Evolutionary conservation across 2,113 vertebrate genomes (phyloP), one percentile per base, ranked within the genome.

Genomic region (Calypte anna): DNA sequence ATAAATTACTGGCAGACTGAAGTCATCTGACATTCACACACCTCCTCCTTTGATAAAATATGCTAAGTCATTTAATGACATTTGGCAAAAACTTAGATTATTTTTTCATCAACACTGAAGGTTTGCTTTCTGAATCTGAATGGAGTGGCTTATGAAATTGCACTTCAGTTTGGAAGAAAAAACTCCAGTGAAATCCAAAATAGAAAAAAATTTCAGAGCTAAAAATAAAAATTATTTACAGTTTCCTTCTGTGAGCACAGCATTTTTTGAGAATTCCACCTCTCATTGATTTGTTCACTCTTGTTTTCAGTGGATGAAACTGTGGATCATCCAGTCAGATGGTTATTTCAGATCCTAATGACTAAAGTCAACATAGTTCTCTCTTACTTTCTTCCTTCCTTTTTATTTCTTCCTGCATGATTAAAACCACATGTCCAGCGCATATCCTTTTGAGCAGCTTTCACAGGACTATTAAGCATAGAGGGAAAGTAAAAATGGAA

Each of bases 371-470:
- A 24, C 4, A 8, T 9, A 31, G 10, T 18, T 85, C 7, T 78
- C 23, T 86, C 31, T 44, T 27, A 17, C 2, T 50, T 43, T 73
- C 28, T n/a, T 77, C 33, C 40, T 3, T 19, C 40, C 40, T 40
- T 40, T 40, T 13, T 40, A 40, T 40, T 40, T 40, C 40, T 40
- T 40, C 40, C 12, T 40, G 12, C 40, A 40, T 33, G 23, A 12
- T 3, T 53, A 33, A 79, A 87, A 72, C 8, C 31, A 64, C 22
- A 38, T 18, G 27, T 2, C 7, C 21, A 46, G 13, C 27, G 61
- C 46, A 24, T 6, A 43, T 7, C 13, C 0, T 0, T 73, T 23
- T 33, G 18, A 80, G 17, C 1, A 4, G 33, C 6, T 0, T 73
- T 82, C 33, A 48, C 38, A 69, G 9, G 31, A 80, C 36, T 31